Evolutionary conservation across 2,113 vertebrate genomes (phyloP).

Genomic region (Petrocephalus microphthalmus): DNA sequence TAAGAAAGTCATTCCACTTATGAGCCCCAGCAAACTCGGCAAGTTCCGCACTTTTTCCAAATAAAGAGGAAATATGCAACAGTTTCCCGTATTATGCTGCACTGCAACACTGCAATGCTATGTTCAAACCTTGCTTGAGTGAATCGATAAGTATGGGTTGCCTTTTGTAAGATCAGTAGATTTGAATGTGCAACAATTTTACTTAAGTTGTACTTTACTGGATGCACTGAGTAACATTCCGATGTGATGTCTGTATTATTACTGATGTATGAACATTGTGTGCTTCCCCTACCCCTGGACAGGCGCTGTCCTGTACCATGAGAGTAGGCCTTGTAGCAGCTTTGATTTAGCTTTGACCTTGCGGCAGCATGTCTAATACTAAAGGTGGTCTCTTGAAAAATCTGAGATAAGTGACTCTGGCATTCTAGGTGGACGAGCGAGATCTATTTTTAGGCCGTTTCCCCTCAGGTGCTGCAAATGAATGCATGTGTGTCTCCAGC

Average conservation of each 20-base stretch:
- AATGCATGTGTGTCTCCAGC: background rate
- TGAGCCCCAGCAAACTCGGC: background rate
- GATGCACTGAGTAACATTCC: background rate
- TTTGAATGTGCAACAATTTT: background rate
- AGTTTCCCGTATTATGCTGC: background rate
- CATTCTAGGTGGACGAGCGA: background rate
- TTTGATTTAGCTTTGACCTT: conserved; percentile 2
- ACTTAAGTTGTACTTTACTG: background rate
- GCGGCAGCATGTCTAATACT: background rate
- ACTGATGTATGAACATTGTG: background rate
- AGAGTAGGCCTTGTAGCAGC: background rate
- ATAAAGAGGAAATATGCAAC: background rate
- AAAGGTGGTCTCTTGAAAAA: background rate
- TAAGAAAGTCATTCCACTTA: background rate
- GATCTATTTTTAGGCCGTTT: background rate
- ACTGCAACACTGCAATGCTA: background rate
- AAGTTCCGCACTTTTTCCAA: background rate
- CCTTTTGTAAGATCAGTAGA: background rate
- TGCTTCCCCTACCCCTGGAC: background rate
- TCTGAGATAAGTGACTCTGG: background rate
- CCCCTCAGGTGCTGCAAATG: background rate
- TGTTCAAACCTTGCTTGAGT: background rate
- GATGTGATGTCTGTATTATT: background rate
- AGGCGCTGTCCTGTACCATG: background rate
- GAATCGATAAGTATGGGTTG: background rate